Conservation (phyloP, 2,797 vertebrate species). For the Coranthus polyacanthus region DNA sequence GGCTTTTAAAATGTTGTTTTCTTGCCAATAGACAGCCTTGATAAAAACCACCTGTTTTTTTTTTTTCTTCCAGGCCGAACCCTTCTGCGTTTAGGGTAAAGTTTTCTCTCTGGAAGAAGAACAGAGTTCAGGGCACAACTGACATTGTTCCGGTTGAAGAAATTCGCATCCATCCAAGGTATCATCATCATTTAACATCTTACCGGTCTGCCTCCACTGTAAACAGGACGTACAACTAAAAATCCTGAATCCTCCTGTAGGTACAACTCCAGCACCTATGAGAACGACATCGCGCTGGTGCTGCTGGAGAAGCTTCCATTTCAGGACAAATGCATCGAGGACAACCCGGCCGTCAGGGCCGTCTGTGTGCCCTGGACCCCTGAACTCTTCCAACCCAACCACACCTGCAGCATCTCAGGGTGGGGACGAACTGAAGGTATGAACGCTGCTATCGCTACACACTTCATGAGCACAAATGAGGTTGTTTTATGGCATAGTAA, state of each 20-base stretch:
- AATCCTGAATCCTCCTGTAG: constrained; percentile 36
- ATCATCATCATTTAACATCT: neutral
- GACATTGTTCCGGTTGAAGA: constrained; percentile 71
- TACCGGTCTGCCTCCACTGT: neutral
- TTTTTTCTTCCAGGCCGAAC: constrained; percentile 75
- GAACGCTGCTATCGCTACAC: neutral
- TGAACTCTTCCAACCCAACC: constrained; percentile 85
- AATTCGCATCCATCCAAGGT: constrained; percentile 86
- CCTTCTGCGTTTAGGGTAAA: constrained; percentile 83
- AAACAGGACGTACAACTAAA: neutral
- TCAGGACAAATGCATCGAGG: constrained; percentile 59
- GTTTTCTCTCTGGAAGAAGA: constrained; percentile 84
- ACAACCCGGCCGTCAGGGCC: constrained; percentile 73
- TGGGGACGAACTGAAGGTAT: constrained; percentile 91
- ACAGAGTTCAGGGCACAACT: constrained; percentile 5
- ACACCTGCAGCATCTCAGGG: constrained; percentile 92
- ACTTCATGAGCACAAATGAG: no score
- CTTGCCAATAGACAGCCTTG: no score
- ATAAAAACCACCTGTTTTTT: constrained; percentile 6
- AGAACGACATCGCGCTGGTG: constrained; percentile 95
- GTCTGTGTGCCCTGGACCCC: constrained; percentile 92
- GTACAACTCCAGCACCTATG: constrained; percentile 82
- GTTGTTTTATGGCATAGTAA: neutral
- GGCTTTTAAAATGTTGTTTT: no score
- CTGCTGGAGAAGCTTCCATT: constrained; percentile 74